Evolutionary conservation across 2,888 invertebrate species (phyloP).

Genomic region (Liopterus haemorrhoidalis): DNA sequence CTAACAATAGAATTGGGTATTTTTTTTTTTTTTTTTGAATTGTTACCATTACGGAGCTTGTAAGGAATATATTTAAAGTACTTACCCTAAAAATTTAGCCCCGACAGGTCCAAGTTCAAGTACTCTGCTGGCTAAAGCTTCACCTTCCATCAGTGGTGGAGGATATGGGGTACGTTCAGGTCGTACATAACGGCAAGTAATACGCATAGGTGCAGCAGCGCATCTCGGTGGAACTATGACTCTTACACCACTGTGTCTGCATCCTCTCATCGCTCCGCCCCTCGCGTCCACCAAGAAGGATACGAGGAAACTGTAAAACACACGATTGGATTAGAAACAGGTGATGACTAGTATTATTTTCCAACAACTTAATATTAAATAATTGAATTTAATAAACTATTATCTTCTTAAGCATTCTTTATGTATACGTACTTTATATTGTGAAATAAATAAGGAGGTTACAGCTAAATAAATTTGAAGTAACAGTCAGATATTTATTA

Average conservation of each 20-base stretch:
- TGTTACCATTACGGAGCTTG: too few relatives aligned
- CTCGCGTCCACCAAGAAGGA: constrained; percentile 99
- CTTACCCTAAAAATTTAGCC: constrained; percentile 91
- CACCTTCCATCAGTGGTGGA: constrained; percentile 96
- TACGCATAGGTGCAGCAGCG: constrained; percentile 90
- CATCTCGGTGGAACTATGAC: constrained; percentile 95
- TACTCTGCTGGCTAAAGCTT: constrained; percentile 90
- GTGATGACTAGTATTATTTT: too few relatives aligned
- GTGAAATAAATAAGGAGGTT: too few relatives aligned
- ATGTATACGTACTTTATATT: too few relatives aligned
- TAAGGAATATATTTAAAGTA: constrained; percentile 25
- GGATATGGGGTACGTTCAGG: constrained; percentile 70
- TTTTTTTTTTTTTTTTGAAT: too few relatives aligned
- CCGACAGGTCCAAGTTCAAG: constrained; percentile 94
- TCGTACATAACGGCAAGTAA: constrained; percentile 89
- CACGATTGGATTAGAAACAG: neutral
- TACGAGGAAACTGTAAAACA: constrained; percentile 76
- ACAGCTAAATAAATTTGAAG: too few relatives aligned
- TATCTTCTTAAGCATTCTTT: too few relatives aligned
- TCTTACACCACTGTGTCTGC: constrained; percentile 93
- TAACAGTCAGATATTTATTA: too few relatives aligned
- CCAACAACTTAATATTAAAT: too few relatives aligned
- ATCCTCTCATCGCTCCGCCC: constrained; percentile 98
- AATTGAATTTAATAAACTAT: too few relatives aligned
- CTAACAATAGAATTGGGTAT: too few relatives aligned